Percentiles rank a stretch among this genome's conserved stretches.
These are phyloP conservation scores for Acromyrmex heyeri DNA, from an alignment of 1,140 invertebrate species.

Conservation along the genomic window DNA sequence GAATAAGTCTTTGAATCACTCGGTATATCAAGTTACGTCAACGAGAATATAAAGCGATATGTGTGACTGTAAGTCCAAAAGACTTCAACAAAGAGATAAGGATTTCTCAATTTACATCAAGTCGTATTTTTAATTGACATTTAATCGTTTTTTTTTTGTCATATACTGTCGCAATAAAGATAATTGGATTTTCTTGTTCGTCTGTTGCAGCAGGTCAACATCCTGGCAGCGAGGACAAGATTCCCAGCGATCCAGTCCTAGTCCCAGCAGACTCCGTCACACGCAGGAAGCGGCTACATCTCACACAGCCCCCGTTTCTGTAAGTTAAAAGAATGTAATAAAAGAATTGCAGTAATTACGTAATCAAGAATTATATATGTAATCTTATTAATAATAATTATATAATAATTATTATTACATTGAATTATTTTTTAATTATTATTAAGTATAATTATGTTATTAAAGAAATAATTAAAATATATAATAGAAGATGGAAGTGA, in stretches of 20 bases:
- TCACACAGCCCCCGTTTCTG: slow-evolving; percentile 83
- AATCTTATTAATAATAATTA: slow-evolving; percentile 5
- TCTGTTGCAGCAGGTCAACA: slow-evolving; percentile 76
- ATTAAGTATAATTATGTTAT: slow-evolving; percentile 2
- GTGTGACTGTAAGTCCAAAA: neutral
- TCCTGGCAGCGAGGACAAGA: slow-evolving; percentile 80
- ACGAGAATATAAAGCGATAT: neutral
- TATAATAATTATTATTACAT: neutral
- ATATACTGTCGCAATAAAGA: neutral
- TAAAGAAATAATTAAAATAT: neutral
- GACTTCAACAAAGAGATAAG: neutral
- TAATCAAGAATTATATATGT: neutral
- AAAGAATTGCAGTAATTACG: neutral
- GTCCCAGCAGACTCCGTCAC: slow-evolving; percentile 79
- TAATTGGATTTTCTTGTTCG: slow-evolving; percentile 18
- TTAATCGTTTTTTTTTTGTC: neutral
- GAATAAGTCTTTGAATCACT: slow-evolving; percentile 55
- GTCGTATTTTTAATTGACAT: neutral
- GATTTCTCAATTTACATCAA: neutral
- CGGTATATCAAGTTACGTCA: slow-evolving; percentile 25
- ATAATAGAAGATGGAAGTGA: neutral
- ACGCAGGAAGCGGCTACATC: slow-evolving; percentile 79
- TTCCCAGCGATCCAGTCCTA: slow-evolving; percentile 83
- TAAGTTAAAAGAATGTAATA: slow-evolving; percentile 71
- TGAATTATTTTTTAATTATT: neutral